A percentile compares a stretch with the other conserved stretches of the same genome.
These are phyloP conservation scores for Diplodus puntazzo DNA, from an alignment of 2,797 vertebrate genomes.

Conservation along the genomic window DNA sequence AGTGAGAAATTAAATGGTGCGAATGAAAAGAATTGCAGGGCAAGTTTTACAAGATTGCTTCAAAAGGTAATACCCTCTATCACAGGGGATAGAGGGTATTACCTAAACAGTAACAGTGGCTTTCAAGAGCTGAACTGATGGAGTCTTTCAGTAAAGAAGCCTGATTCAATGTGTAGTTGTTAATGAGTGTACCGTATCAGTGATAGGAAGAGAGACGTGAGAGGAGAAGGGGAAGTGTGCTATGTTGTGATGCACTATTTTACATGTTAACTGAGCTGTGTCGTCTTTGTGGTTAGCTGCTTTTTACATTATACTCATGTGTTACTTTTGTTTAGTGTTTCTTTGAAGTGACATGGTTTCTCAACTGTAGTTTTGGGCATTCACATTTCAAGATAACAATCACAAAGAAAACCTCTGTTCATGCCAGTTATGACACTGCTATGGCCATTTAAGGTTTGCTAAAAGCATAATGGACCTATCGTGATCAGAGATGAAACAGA, in stretches of 20 bases:
- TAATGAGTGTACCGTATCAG: neutral
- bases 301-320: neutral
- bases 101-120: neutral
- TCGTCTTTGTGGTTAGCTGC: neutral
- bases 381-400: neutral
- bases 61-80: neutral
- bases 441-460: neutral
- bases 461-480: neutral
- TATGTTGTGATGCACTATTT: slow-evolving; percentile 4
- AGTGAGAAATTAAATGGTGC: too few species aligned
- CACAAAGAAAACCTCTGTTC: neutral
- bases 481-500: neutral
- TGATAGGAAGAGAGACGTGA: neutral
- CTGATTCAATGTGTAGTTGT: neutral
- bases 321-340: neutral
- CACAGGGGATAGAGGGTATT: neutral
- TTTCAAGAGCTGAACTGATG: neutral
- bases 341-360: neutral
- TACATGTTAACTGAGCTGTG: slow-evolving; percentile 5
- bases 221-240: slow-evolving; percentile 8
- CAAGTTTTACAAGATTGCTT: neutral
- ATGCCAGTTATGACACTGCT: neutral
- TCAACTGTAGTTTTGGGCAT: neutral
- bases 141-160: neutral
- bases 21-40: too few species aligned